Percentiles rank a stretch among this genome's conserved stretches.
These are phyloP conservation scores for Idaea biselata DNA, from an alignment of 2,888 invertebrate species.

Conservation along the genomic window DNA sequence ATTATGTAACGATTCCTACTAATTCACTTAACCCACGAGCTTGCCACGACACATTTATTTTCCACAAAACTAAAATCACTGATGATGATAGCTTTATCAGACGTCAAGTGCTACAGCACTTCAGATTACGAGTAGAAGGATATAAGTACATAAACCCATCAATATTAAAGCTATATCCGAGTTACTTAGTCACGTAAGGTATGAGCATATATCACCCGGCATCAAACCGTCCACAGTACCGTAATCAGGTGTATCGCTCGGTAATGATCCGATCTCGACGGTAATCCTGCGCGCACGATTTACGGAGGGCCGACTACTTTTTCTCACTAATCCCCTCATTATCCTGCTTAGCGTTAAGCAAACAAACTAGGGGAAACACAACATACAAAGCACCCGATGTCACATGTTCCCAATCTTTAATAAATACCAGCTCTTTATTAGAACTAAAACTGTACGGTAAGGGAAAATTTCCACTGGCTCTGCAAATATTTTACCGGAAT, in stretches of 20 bases:
- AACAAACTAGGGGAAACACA: conserved; percentile 34
- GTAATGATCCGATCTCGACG: conserved; percentile 67
- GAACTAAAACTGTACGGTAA: conserved; percentile 1
- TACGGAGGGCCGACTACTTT: conserved; percentile 57
- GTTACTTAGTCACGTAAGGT: conserved; percentile 43
- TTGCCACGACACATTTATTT: too few species aligned
- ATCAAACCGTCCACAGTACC: conserved; percentile 47
- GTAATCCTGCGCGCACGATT: conserved; percentile 63
- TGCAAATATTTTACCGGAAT: conserved; percentile 2
- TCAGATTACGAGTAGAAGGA: neutral
- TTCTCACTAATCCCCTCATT: conserved; percentile 73
- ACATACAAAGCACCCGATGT: conserved; percentile 12
- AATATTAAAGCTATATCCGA: conserved; percentile 6
- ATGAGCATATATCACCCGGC: conserved; percentile 50
- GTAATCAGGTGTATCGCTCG: conserved; percentile 72
- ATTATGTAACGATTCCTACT: too few species aligned
- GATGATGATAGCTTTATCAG: too few species aligned
- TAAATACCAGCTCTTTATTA: conserved; percentile 5
- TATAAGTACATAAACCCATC: neutral
- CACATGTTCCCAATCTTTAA: conserved; percentile 14
- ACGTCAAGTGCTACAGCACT: too few species aligned
- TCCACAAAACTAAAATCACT: too few species aligned
- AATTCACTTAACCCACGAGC: too few species aligned
- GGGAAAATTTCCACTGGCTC: neutral
- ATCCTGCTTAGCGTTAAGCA: conserved; percentile 53